phyloP scores from a whole-genome alignment of 2,113 vertebrate genomes.

The Cervus canadensis region DNA sequence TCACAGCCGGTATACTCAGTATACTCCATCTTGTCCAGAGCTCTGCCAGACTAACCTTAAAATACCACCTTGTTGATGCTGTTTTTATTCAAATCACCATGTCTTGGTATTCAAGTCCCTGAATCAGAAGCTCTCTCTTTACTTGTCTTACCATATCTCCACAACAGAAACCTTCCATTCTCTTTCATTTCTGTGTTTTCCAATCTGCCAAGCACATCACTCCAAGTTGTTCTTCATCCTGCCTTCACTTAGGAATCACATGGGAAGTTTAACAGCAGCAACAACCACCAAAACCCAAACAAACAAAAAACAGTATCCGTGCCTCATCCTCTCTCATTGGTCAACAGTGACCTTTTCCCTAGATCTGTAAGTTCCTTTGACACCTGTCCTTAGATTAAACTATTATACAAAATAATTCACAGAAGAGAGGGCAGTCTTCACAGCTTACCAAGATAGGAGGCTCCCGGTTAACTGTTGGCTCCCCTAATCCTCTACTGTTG shows the following conservation, averaged over 20 bases:
- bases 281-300: background rate
- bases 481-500: background rate
- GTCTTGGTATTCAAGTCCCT: background rate
- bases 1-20: background rate
- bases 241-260: background rate
- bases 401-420: background rate
- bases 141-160: background rate
- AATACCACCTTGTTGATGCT: background rate
- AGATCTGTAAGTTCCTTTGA: background rate
- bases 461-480: background rate
- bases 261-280: background rate
- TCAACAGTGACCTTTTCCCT: background rate
- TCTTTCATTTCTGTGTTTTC: background rate
- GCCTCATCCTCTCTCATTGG: background rate
- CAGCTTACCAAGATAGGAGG: background rate
- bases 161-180: background rate
- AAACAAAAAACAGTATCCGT: background rate
- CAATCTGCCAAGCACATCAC: background rate
- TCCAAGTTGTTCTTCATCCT: background rate
- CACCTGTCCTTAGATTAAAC: background rate
- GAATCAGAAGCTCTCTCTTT: background rate
- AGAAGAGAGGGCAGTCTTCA: background rate
- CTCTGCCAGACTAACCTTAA: background rate
- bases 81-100: background rate
- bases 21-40: background rate